phyloP scores from a whole-genome alignment of 2,888 invertebrate species.

The Eurytoma adleriae region DNA sequence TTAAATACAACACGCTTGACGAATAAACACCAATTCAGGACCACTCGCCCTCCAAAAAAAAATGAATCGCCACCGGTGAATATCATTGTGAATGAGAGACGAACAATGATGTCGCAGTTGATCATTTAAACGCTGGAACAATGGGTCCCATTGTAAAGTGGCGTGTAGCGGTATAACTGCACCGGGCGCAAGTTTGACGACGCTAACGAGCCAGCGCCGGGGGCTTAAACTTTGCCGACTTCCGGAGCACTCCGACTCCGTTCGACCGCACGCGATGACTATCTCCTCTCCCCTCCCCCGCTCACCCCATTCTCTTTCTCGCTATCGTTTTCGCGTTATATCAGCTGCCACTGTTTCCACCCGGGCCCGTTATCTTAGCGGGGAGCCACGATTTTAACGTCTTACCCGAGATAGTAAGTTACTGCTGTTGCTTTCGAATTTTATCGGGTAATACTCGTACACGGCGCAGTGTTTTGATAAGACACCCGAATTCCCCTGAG shows the following conservation, averaged over 20 bases:
- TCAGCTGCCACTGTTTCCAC: neutral
- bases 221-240: slow-evolving; percentile 37
- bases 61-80: too few species aligned
- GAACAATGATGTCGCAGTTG: neutral
- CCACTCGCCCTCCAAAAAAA: too few species aligned
- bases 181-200: slow-evolving; percentile 29
- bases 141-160: slow-evolving; percentile 16
- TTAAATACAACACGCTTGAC: too few species aligned
- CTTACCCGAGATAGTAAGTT: neutral
- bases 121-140: slow-evolving; percentile 34
- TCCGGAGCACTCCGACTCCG: slow-evolving; percentile 3
- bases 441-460: neutral
- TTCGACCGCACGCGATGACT: too few species aligned
- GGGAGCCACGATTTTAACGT: too few species aligned
- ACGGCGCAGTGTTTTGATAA: neutral
- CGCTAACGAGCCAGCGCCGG: slow-evolving; percentile 31
- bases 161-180: slow-evolving; percentile 18
- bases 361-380: too few species aligned
- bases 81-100: too few species aligned
- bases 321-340: slow-evolving; percentile 19
- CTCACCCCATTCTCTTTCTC: neutral
- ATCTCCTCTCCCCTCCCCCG: neutral
- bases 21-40: too few species aligned
- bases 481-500: neutral
- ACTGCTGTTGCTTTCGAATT: neutral